Evolutionary conservation across 2,888 invertebrate genomes (phyloP).

Genomic region (Tethea ocularis): DNA sequence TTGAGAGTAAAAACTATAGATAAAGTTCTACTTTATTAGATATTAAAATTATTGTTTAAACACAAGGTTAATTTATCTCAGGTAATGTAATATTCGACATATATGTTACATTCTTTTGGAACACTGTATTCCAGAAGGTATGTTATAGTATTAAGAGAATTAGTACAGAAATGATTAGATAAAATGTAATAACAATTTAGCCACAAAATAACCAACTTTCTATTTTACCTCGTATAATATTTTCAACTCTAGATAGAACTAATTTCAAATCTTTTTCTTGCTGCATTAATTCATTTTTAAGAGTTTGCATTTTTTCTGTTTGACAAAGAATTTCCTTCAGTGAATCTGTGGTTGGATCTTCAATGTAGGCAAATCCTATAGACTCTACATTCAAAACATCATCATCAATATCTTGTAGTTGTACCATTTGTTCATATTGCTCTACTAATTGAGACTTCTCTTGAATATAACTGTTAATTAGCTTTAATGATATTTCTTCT

Average conservation of each 20-base stretch:
- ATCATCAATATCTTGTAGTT: conserved; percentile 82
- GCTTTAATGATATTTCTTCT: conserved; percentile 90
- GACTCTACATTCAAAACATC: conserved; percentile 83
- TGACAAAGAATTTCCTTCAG: conserved; percentile 86
- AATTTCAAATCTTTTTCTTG: conserved; percentile 86
- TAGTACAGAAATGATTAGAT: too few species aligned
- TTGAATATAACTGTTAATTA: conserved; percentile 87
- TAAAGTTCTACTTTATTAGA: too few species aligned
- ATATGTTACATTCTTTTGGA: too few species aligned
- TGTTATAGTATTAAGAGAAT: too few species aligned
- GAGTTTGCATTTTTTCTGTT: conserved; percentile 84
- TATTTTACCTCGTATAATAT: conserved; percentile 56
- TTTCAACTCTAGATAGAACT: conserved; percentile 66
- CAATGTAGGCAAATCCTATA: conserved; percentile 85
- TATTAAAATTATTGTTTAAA: too few species aligned
- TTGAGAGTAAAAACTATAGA: too few species aligned
- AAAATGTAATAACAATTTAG: too few species aligned
- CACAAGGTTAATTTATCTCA: too few species aligned
- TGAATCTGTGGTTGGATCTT: conserved; percentile 84
- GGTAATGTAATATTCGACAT: too few species aligned
- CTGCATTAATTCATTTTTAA: conserved; percentile 84
- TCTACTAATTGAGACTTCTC: conserved; percentile 88
- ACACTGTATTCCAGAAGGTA: too few species aligned
- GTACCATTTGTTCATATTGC: conserved; percentile 87
- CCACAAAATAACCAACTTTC: too few species aligned